Evolutionary conservation across 2,888 invertebrate genomes (phyloP), one percentile per base, ranked within the genome.

Genomic region (Hirtodrosophila cameraria): DNA sequence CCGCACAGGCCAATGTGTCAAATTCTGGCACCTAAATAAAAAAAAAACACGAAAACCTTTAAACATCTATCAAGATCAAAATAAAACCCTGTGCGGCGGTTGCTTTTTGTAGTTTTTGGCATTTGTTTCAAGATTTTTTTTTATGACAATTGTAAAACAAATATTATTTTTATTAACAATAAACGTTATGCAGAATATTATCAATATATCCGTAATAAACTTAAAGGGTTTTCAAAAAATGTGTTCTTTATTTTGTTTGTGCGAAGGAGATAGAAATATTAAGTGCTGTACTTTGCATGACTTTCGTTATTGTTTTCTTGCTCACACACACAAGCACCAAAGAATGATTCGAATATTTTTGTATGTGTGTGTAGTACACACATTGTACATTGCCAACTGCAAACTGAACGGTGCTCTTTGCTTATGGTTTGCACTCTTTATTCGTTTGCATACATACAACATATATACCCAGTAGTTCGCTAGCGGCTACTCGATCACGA

Each of bases 181-280:
- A 39, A 54, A 57, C 30, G 3, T 45, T 42, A 52, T 59, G 38
- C 76, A 69, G 12, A 33, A 65, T 65, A 62, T 54, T 65, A 45
- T 42, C 43, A 36, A 53, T 64, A 28, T 53, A 68, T 55, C 61
- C 48, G 49, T 58, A 83, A 86, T 68, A 79, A 86, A 79, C 52
- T 53, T 11, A 68, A 78, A 65, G 61, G 79, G 79, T 75, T 79
- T 86, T 86, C 52, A 69, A 66, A 73, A 67, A 48, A 61, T 12
- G 15, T 36, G 3, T 16, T 38, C 35, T 12, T 38, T 18, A 25
- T 18, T 6, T n/a, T 11, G n/a, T 15, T 6, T 16, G 0, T 1
- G 3, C n/a, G n/a, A n/a, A n/a, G n/a, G n/a, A n/a, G n/a, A n/a
- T n/a, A n/a, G n/a, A n/a, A n/a, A n/a, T n/a, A n/a, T n/a, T n/a